Base-by-base conservation (phyloP, 2,113 vertebrate species). In the Saccopteryx leptura region DNA sequence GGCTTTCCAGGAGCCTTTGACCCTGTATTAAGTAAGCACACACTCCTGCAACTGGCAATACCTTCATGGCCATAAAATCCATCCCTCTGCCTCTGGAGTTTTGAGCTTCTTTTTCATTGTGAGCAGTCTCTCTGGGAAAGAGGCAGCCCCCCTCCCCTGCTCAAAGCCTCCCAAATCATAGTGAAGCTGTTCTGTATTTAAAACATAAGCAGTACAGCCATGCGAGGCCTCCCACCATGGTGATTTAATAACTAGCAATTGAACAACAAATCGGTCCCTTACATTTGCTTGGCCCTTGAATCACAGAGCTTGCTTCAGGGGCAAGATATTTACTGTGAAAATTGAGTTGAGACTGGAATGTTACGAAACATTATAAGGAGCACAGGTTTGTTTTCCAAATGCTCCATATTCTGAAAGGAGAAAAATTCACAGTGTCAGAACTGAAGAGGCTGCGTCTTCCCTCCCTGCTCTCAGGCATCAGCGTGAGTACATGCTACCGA, bases 341-440 rank as follows among this genome's bases (percentile, higher is more conserved):
- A 96, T 26, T 72, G 71, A 95, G 88, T 83, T 33, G 63, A 90
- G 90, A 78, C 92, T 4, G 1, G 28, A 95, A 80, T 95, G 96
- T 98, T 96, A 96, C 90, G 68, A 97, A 96, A 97, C 94, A 95
- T 93, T 90, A 54, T 84, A 92, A 98, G 94, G 85, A 82, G 90
- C 84, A 85, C 66, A 2, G 3, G 92, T 94, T 97, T 90, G 52
- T 96, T 97, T 96, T 96, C 95, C 66, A 88, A 90, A 65, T 1
- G 86, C 54, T 82, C 60, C 33, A 26, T 23, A 9, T 74, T 87
- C 84, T 92, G 91, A 87, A 85, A 85, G 1, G 69, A 85, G 88
- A 50, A 80, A 74, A 71, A 80, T 52, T 60, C 39, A 4, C 39
- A n/a, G 86, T 75, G 0, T 52, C 5, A 7, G 66, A 54, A 72